Percentiles rank a stretch among this genome's conserved stretches.
Evolutionary conservation across 2,113 vertebrate species (phyloP).

Genomic region (Dipodomys stephensi): DNA sequence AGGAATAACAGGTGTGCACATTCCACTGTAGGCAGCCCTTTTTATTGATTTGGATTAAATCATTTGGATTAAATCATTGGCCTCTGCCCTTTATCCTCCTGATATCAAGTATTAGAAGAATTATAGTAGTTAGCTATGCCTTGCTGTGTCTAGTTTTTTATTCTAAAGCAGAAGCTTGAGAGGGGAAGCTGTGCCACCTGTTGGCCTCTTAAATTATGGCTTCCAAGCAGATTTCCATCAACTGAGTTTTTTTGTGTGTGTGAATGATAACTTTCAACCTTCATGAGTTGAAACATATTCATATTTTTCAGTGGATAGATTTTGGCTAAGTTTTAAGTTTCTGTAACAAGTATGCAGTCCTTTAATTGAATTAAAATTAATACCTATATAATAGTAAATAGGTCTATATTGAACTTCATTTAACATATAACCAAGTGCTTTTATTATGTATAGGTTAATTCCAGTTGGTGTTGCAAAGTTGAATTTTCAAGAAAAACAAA

Average conservation of each 20-base stretch:
- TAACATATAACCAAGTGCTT: slow-evolving; percentile 37
- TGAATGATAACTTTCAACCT: background rate
- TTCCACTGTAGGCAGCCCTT: too few species aligned
- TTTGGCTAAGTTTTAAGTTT: slow-evolving; percentile 61
- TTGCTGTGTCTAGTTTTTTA: too few species aligned
- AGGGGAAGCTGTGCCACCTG: slow-evolving; percentile 55
- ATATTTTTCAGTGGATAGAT: slow-evolving; percentile 37
- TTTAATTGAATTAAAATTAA: slow-evolving; percentile 39
- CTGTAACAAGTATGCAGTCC: slow-evolving; percentile 42
- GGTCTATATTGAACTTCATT: slow-evolving; percentile 51
- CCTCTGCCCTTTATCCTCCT: too few species aligned
- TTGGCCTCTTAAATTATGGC: slow-evolving; percentile 35
- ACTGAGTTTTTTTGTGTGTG: background rate
- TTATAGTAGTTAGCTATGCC: too few species aligned
- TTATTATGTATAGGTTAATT: slow-evolving; percentile 36
- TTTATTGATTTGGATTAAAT: too few species aligned
- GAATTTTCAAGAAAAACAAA: slow-evolving; percentile 13
- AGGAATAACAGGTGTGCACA: too few species aligned
- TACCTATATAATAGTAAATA: slow-evolving; percentile 5
- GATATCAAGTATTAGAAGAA: too few species aligned
- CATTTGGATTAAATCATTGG: too few species aligned
- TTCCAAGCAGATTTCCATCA: background rate
- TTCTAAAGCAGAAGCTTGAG: background rate
- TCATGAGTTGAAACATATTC: slow-evolving; percentile 36
- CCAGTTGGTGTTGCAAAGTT: slow-evolving; percentile 11